Percentiles rank a stretch among this genome's conserved stretches.
These are phyloP conservation scores for Megalopta genalis DNA, from an alignment of 1,140 invertebrate genomes.

Conservation along the genomic window DNA sequence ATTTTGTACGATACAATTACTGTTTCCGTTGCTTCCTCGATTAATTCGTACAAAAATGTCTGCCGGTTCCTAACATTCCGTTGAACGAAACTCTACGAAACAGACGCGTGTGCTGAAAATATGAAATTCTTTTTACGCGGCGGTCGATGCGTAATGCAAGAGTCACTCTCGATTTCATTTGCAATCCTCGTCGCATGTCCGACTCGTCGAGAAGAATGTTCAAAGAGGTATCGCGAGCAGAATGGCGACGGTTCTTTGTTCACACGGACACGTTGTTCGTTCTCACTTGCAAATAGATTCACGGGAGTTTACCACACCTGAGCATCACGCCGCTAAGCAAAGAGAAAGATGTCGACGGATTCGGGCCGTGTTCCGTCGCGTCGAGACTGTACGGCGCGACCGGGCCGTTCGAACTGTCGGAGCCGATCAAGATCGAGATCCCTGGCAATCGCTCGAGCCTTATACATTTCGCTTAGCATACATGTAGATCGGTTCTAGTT, in stretches of 20 bases:
- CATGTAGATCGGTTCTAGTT: constrained; percentile 37
- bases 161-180: constrained; percentile 1
- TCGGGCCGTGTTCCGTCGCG: constrained; percentile 32
- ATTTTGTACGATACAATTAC: too few relatives aligned
- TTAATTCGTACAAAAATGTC: too few relatives aligned
- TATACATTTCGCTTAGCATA: constrained; percentile 42
- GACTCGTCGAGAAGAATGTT: constrained; percentile 13
- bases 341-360: constrained; percentile 44
- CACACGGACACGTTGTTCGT: constrained; percentile 34
- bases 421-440: constrained; percentile 41
- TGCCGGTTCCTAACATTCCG: too few relatives aligned
- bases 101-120: not conserved
- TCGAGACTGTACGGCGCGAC: constrained; percentile 4
- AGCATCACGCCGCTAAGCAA: not conserved
- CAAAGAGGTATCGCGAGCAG: constrained; percentile 6
- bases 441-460: constrained; percentile 27
- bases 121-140: not conserved
- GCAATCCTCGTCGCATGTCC: not conserved
- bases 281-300: constrained; percentile 47
- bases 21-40: too few relatives aligned
- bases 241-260: constrained; percentile 32
- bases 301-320: constrained; percentile 7
- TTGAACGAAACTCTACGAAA: too few relatives aligned
- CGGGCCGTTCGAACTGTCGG: not conserved
- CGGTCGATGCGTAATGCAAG: not conserved